Evolutionary conservation across 2,113 vertebrate genomes (phyloP), one percentile per base, ranked within the genome.

Genomic region (Corythornis madagascariensis): DNA sequence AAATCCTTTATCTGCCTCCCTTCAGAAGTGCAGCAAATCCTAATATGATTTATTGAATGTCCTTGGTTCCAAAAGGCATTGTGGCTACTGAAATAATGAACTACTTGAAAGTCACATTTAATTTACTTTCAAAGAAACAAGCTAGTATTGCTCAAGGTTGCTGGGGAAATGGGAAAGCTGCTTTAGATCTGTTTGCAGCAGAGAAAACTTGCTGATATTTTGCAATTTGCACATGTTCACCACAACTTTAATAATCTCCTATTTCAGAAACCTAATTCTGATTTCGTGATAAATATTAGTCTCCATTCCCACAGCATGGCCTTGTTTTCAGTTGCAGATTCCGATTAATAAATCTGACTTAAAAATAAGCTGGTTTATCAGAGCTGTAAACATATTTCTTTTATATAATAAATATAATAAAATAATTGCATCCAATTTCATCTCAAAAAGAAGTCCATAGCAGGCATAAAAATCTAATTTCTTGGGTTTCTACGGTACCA

Each of bases 21-120:
- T 96, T 97, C 93, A 96, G 97, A 97, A 97, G 94, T 94, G 87
- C 91, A 78, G 92, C 65, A 97, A 97, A 97, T 95, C 95, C 94
- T 82, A 96, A 96, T 96, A 96, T 94, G 96, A 95, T 97, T 98
- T 97, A 97, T 96, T 28, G 20, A 91, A 97, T 82, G 94, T 96
- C 97, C 95, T 96, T 97, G 94, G 96, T 96, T 96, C 96, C 90
- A 31, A 93, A 96, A 96, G 94, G 96, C 97, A 97, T 97, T 97
- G 97, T 98, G 94, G 92, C 95, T 96, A 96, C 97, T 96, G 96
- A 97, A 97, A 97, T 98, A 98, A 98, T 97, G 97, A 98, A 97
- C 96, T 97, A 96, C 97, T 98, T 97, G 97, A 97, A 97, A 98
- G 97, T 97, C 97, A 97, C 97, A 98, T 98, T 98, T 97, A 97